Base-by-base conservation (phyloP, 2,797 vertebrate species). In the Anabacerthia variegaticeps region DNA sequence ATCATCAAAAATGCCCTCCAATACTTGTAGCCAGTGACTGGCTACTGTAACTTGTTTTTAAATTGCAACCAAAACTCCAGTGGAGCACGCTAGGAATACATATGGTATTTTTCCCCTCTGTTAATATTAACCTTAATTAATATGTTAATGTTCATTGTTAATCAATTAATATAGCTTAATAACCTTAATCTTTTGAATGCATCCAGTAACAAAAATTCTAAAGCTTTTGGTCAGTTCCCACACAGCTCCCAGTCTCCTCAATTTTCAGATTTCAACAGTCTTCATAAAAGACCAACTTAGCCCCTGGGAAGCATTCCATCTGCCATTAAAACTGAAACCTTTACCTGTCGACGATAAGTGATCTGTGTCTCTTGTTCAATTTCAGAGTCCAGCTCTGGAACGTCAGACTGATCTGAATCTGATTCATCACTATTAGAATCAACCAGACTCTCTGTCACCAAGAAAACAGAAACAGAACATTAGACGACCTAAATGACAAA, bases 381-480 rank as follows among this genome's bases (percentile, higher is more conserved):
- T 98, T 99, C 99, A 84, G 99, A 99, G 97, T 99, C 99, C 98
- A 99, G 99, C 98, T 99, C 99, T 95, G 99, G 99, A 94, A 99
- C 99, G 61, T 99, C 99, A 76, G 99, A 99, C 79, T 99, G 98
- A 97, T 99, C 99, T 41, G 99, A 99, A 98, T 99, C 99, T 1
- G 99, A 99, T 93, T 99, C 99, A 92, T 99, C 99, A 27, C 99
- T 99, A 96, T 99, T 99, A 43, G 99, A 99, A 95, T 99, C 99
- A 63, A 98, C 97, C 96, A 99, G 97, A 95, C 97, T 99, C 97
- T 99, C 99, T 99, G 97, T 56, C 94, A 97, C 69, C 58, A 63
- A 72, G 88, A 95, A 93, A 91, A 88, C 23, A 78, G 89, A 85
- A 85, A 85, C 15, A 89, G 66, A 92, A 83, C 61, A 62, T 84